Evolutionary conservation across 2,797 vertebrate genomes (phyloP).

Genomic region (Champsocephalus esox): DNA sequence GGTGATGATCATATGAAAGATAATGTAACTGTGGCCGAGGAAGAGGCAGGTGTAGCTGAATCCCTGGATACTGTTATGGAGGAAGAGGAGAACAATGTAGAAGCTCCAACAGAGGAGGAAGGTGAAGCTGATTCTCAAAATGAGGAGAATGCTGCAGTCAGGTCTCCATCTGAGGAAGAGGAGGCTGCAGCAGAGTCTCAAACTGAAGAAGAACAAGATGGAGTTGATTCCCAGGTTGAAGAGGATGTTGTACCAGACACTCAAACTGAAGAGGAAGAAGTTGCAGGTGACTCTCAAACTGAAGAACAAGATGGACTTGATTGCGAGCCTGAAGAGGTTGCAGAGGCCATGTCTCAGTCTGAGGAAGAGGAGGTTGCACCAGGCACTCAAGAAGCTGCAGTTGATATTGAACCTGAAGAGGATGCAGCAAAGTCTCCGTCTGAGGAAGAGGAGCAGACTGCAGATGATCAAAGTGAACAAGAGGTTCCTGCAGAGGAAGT

Average conservation of each 20-base stretch:
- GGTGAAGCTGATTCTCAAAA: neutral
- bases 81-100: neutral
- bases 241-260: neutral
- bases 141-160: neutral
- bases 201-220: neutral
- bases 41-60: constrained; percentile 14
- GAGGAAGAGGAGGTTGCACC: neutral
- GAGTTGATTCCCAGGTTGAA: neutral
- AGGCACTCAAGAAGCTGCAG: neutral
- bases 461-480: constrained; percentile 16
- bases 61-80: constrained; percentile 2
- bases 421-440: neutral
- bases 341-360: neutral
- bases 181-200: neutral
- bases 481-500: constrained; percentile 28
- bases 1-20: constrained; percentile 10
- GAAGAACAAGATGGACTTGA: neutral
- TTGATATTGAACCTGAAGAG: constrained; percentile 10
- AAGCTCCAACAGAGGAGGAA: constrained; percentile 8
- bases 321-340: constrained; percentile 2
- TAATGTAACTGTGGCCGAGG: neutral
- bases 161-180: neutral
- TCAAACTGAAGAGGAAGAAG: too few species aligned
- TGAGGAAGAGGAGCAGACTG: neutral
- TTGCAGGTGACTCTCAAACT: neutral